Evolutionary conservation across 1,140 invertebrate species (phyloP).

Genomic region (Hesperophylax magnus): DNA sequence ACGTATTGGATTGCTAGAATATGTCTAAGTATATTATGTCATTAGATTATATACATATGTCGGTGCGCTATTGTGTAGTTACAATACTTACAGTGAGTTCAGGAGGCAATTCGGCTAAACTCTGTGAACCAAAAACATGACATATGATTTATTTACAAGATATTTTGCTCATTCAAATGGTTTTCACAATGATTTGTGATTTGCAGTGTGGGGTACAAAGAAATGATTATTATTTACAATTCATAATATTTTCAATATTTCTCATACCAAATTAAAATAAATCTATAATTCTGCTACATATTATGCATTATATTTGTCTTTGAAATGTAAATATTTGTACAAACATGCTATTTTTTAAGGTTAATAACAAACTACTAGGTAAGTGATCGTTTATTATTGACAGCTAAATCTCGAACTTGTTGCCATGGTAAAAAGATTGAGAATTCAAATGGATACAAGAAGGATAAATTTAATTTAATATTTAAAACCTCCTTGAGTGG

Average conservation of each 20-base stretch:
- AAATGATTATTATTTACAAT: background rate
- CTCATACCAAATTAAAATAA: background rate
- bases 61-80: conserved; percentile 7
- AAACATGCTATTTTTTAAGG: too few species aligned
- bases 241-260: background rate
- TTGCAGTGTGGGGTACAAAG: background rate
- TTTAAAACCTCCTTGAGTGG: too few species aligned
- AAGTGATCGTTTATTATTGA: too few species aligned
- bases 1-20: too few species aligned
- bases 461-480: too few species aligned
- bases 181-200: conserved; percentile 29
- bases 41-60: background rate
- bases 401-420: too few species aligned
- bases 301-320: too few species aligned
- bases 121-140: conserved; percentile 80
- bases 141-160: conserved; percentile 57
- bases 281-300: too few species aligned
- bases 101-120: conserved; percentile 86
- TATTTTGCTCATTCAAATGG: conserved; percentile 25
- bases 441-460: too few species aligned
- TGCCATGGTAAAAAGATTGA: too few species aligned
- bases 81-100: conserved; percentile 85
- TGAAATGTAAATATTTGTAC: too few species aligned
- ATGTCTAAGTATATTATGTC: background rate
- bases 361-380: too few species aligned